Percentiles rank a stretch among this genome's conserved stretches.
These are phyloP conservation scores for Trachelipus rathkii DNA, from an alignment of 1,140 invertebrate genomes.

Conservation along the genomic window DNA sequence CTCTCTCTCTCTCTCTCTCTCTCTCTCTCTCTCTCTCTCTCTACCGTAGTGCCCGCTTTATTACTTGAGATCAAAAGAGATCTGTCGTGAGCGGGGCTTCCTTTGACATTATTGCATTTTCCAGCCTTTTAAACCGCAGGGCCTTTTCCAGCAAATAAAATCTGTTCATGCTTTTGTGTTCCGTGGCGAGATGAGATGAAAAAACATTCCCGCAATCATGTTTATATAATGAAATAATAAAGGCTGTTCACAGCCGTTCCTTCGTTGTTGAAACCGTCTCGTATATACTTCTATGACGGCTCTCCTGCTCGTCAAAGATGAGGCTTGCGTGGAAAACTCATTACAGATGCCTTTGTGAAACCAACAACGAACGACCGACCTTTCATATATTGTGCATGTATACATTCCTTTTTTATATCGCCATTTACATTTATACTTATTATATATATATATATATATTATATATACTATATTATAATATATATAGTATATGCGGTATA, in stretches of 20 bases:
- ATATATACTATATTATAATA: background rate
- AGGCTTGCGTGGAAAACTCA: background rate
- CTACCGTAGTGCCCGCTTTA: background rate
- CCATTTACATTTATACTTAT: background rate
- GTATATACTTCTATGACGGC: slow-evolving; percentile 7
- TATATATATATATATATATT: background rate
- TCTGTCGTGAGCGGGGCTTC: slow-evolving; percentile 9
- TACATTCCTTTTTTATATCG: background rate
- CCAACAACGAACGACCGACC: background rate
- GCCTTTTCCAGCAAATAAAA: slow-evolving; percentile 6
- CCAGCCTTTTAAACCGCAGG: slow-evolving; percentile 10
- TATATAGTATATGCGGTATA: background rate
- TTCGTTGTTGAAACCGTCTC: slow-evolving; percentile 3
- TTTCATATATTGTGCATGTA: background rate
- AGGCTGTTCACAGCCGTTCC: slow-evolving; percentile 1
- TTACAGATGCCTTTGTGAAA: slow-evolving; percentile 7
- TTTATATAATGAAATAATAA: slow-evolving; percentile 14
- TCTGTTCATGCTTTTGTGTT: slow-evolving; percentile 9
- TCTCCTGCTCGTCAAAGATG: background rate
- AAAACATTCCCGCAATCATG: slow-evolving; percentile 9
- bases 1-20: too few relatives aligned
- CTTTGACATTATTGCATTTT: slow-evolving; percentile 13
- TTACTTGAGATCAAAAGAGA: slow-evolving; percentile 7
- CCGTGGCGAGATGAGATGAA: slow-evolving; percentile 7
- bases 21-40: background rate